Evolutionary conservation across 1,140 invertebrate species (phyloP).

Genomic region (Sycophaga agraensis): DNA sequence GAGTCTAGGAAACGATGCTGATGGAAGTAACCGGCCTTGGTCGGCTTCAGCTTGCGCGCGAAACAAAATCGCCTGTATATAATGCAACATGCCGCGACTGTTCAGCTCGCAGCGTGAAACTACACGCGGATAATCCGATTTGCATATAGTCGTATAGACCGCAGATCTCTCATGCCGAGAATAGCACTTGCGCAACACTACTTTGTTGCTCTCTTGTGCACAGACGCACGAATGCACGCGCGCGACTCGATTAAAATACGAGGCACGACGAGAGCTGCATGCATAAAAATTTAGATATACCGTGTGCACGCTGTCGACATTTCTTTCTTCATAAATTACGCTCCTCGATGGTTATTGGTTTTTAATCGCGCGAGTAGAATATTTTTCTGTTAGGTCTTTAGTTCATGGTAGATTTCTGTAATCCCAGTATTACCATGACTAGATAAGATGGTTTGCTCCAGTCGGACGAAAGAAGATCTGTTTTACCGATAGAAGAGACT

Average conservation of each 20-base stretch:
- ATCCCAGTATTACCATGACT: neutral
- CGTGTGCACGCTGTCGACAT: neutral
- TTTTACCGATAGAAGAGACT: conserved; percentile 1
- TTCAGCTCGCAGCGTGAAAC: neutral
- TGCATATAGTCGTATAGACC: conserved; percentile 11
- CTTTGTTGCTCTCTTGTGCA: conserved; percentile 15
- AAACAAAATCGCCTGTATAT: conserved; percentile 18
- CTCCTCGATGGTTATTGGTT: too few relatives aligned
- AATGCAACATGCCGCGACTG: conserved; percentile 5
- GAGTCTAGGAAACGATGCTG: conserved; percentile 20
- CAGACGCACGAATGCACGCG: neutral
- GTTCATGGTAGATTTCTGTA: too few relatives aligned
- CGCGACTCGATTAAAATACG: neutral
- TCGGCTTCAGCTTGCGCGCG: conserved; percentile 11
- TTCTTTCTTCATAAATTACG: neutral
- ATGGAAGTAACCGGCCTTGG: conserved; percentile 15
- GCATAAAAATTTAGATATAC: neutral
- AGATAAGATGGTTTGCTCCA: neutral
- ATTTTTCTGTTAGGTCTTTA: too few relatives aligned
- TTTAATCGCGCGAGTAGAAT: too few relatives aligned
- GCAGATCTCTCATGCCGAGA: conserved; percentile 1
- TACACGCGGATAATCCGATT: conserved; percentile 20
- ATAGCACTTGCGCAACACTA: conserved; percentile 11
- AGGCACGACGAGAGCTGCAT: neutral
- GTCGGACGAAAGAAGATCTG: neutral